Evolutionary conservation across 2,888 invertebrate species (phyloP).

Genomic region (Agrotis ipsilon): DNA sequence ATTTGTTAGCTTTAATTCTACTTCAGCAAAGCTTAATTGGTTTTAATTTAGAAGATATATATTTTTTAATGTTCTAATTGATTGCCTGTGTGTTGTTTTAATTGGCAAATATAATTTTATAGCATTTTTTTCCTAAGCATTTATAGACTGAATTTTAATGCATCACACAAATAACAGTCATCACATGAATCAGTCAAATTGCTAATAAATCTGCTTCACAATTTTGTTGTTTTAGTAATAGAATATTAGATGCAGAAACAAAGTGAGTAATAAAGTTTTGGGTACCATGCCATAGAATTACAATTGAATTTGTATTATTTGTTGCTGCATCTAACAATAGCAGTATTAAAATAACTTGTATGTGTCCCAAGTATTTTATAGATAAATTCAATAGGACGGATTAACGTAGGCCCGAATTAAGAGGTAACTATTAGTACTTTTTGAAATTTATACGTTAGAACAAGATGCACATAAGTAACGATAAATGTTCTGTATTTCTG

Average conservation of each 20-base stretch:
- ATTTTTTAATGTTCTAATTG: slow-evolving; percentile 63
- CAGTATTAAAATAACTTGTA: slow-evolving; percentile 82
- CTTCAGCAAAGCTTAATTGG: slow-evolving; percentile 81
- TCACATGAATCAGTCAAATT: slow-evolving; percentile 79
- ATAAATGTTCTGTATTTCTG: slow-evolving; percentile 47
- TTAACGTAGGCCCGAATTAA: slow-evolving; percentile 71
- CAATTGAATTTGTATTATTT: slow-evolving; percentile 57
- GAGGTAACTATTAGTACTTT: slow-evolving; percentile 74
- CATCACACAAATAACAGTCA: slow-evolving; percentile 83
- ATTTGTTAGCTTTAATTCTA: slow-evolving; percentile 86
- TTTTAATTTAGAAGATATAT: slow-evolving; percentile 72
- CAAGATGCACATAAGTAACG: slow-evolving; percentile 63
- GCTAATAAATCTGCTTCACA: slow-evolving; percentile 68
- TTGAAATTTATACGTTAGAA: slow-evolving; percentile 75
- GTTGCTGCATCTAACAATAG: slow-evolving; percentile 82
- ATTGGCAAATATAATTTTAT: slow-evolving; percentile 71
- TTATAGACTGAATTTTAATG: slow-evolving; percentile 79
- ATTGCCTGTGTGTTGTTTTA: slow-evolving; percentile 68
- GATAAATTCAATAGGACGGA: slow-evolving; percentile 77
- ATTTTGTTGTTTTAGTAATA: slow-evolving; percentile 71
- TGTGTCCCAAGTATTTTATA: slow-evolving; percentile 81
- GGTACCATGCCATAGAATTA: slow-evolving; percentile 62
- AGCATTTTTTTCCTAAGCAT: slow-evolving; percentile 74
- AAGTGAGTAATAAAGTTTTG: slow-evolving; percentile 49
- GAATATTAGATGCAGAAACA: slow-evolving; percentile 75